phyloP scores from a whole-genome alignment of 1,140 invertebrate genomes.

The Solenopsis fugax region DNA sequence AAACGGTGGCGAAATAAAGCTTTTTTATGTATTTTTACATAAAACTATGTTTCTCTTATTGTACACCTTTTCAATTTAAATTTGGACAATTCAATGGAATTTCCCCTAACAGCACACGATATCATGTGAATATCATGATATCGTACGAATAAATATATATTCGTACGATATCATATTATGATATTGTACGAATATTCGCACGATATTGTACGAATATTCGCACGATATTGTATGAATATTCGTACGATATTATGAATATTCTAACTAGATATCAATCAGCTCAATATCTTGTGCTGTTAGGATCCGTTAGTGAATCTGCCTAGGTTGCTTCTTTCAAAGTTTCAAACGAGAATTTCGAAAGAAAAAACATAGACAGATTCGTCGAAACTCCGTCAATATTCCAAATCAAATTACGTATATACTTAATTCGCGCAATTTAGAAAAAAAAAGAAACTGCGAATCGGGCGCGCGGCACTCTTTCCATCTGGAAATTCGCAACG shows the following conservation, averaged over 20 bases:
- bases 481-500: neutral
- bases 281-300: too few relatives aligned
- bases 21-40: conserved; percentile 87
- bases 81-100: neutral
- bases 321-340: neutral
- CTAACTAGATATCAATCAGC: too few relatives aligned
- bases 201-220: too few relatives aligned
- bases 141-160: too few relatives aligned
- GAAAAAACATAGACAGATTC: neutral
- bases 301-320: neutral
- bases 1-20: conserved; percentile 87
- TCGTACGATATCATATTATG: too few relatives aligned
- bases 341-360: neutral
- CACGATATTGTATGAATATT: too few relatives aligned
- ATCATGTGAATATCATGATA: too few relatives aligned
- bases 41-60: conserved; percentile 70
- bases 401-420: neutral
- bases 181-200: too few relatives aligned
- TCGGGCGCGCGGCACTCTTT: neutral
- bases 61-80: neutral
- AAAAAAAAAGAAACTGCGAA: neutral
- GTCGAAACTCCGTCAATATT: neutral
- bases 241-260: too few relatives aligned
- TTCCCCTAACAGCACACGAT: neutral
- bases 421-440: neutral